Percentiles rank a stretch among this genome's conserved stretches.
These are phyloP conservation scores for Cremastobaeus sp. DNA, from an alignment of 2,888 invertebrate genomes.

Conservation along the genomic window DNA sequence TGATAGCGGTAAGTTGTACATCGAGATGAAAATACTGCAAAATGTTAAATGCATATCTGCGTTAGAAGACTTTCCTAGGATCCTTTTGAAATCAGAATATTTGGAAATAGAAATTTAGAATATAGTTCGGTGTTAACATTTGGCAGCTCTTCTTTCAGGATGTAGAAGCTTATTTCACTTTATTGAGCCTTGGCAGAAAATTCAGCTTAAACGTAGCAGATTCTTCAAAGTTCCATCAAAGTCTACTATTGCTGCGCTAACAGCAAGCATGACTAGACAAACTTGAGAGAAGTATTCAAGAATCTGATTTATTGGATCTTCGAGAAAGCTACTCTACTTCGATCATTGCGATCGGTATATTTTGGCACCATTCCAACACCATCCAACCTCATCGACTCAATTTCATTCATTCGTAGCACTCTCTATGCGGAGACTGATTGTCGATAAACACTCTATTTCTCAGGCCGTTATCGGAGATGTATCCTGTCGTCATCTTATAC, in stretches of 20 bases:
- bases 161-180: too few relatives aligned
- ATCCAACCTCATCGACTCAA: background rate
- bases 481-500: conserved; percentile 79
- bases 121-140: too few relatives aligned
- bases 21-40: too few relatives aligned
- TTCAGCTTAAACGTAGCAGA: too few relatives aligned
- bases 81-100: too few relatives aligned
- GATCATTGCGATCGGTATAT: conserved; percentile 5
- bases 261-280: conserved; percentile 44
- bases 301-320: conserved; percentile 22
- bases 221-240: conserved; percentile 31
- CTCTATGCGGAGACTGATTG: conserved; percentile 63
- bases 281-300: conserved; percentile 26
- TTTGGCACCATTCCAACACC: conserved; percentile 34
- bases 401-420: conserved; percentile 19
- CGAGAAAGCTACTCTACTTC: conserved; percentile 5
- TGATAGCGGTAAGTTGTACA: conserved; percentile 2
- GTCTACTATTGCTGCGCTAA: conserved; percentile 13
- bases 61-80: too few relatives aligned
- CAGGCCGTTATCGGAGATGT: conserved; percentile 78
- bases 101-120: too few relatives aligned
- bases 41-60: conserved; percentile 11
- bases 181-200: too few relatives aligned
- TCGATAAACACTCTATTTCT: conserved; percentile 80
- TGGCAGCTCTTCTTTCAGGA: too few relatives aligned